phyloP scores from a whole-genome alignment of 2,797 vertebrate genomes.

The Sebastes glaucus region DNA sequence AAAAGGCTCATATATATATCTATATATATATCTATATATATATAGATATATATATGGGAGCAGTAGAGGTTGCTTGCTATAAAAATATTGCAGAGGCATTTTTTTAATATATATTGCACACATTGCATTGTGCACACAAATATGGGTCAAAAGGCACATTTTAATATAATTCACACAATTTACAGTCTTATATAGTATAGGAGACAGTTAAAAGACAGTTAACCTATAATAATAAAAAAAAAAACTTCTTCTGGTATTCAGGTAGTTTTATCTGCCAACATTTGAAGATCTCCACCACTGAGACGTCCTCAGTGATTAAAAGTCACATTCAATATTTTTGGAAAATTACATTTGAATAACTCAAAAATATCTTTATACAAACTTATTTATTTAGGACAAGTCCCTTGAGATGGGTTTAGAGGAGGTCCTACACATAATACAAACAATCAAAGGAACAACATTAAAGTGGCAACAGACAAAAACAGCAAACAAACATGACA shows the following conservation, averaged over 20 bases:
- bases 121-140: too few relatives aligned
- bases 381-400: neutral
- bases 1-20: too few relatives aligned
- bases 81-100: too few relatives aligned
- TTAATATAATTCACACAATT: neutral
- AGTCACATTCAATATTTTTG: neutral
- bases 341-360: neutral
- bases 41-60: too few relatives aligned
- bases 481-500: neutral
- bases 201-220: neutral
- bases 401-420: neutral
- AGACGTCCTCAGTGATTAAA: neutral
- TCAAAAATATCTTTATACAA: neutral
- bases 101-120: too few relatives aligned
- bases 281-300: neutral
- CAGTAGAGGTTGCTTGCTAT: too few relatives aligned
- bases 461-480: neutral
- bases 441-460: neutral
- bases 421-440: neutral
- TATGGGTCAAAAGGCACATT: neutral
- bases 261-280: neutral
- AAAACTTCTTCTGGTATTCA: neutral
- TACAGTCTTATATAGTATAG: neutral
- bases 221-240: neutral
- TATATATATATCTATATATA: too few relatives aligned